Evolutionary conservation across 2,797 vertebrate genomes (phyloP).

Genomic region (Megaceryle alcyon): DNA sequence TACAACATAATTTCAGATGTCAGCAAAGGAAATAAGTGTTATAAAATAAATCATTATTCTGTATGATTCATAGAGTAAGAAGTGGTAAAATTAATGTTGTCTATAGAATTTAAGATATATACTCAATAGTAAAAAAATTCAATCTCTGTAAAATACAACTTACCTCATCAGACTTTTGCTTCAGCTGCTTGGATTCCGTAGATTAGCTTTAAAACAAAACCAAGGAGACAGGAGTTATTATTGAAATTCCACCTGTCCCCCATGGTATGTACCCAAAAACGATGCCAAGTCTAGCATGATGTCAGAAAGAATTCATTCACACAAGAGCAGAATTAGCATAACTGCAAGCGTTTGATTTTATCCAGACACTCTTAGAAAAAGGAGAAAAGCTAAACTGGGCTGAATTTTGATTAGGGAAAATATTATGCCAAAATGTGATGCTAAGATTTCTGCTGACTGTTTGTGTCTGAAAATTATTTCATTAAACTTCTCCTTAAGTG

Average conservation of each 20-base stretch:
- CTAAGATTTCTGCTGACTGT: neutral
- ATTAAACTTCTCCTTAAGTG: neutral
- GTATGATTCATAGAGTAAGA: neutral
- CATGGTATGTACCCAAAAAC: slow-evolving; percentile 8
- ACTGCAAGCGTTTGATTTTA: slow-evolving; percentile 21
- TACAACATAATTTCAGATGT: slow-evolving; percentile 18
- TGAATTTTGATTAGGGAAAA: slow-evolving; percentile 16
- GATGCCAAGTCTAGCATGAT: slow-evolving; percentile 19
- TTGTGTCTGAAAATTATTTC: neutral
- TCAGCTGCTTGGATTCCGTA: neutral
- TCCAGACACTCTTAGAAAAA: slow-evolving; percentile 9
- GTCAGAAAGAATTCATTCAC: slow-evolving; percentile 40
- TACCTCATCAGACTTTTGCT: slow-evolving; percentile 1
- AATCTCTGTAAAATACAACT: neutral
- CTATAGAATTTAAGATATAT: neutral
- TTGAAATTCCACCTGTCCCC: slow-evolving; percentile 48
- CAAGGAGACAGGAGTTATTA: slow-evolving; percentile 19
- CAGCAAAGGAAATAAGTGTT: neutral
- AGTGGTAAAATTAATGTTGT: neutral
- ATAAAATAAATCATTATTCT: neutral
- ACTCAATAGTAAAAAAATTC: neutral
- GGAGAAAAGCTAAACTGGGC: neutral
- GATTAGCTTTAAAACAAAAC: slow-evolving; percentile 8
- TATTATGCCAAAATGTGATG: neutral
- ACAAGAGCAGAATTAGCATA: neutral